Evolutionary conservation across 2,888 invertebrate species (phyloP).

Genomic region (Cartodere bifasciata): DNA sequence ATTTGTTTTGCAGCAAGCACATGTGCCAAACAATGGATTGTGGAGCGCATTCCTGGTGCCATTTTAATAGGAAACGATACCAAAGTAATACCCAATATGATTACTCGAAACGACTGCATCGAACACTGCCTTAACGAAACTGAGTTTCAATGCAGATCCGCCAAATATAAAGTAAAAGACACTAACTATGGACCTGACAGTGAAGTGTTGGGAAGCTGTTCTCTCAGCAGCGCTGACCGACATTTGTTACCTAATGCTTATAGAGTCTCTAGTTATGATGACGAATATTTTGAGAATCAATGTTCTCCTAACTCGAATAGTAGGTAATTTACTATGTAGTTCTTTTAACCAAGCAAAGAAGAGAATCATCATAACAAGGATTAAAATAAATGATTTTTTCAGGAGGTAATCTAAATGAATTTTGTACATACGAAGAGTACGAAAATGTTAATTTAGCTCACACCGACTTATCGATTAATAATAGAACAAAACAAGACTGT

Average conservation of each 20-base stretch:
- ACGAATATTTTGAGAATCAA: constrained; percentile 75
- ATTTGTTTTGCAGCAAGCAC: constrained; percentile 7
- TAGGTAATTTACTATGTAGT: too few relatives aligned
- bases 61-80: constrained; percentile 55
- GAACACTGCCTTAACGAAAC: constrained; percentile 44
- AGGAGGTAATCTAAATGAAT: too few relatives aligned
- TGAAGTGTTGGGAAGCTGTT: constrained; percentile 45
- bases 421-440: constrained; percentile 67
- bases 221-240: constrained; percentile 59
- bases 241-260: constrained; percentile 66
- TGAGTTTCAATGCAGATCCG: constrained; percentile 42
- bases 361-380: too few relatives aligned
- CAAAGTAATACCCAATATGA: constrained; percentile 44
- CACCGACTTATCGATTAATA: constrained; percentile 41
- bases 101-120: constrained; percentile 57
- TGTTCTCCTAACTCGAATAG: too few relatives aligned
- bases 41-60: constrained; percentile 65
- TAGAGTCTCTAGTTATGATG: constrained; percentile 57
- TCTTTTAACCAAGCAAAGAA: too few relatives aligned
- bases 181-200: constrained; percentile 11
- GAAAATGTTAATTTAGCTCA: constrained; percentile 55
- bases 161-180: constrained; percentile 35
- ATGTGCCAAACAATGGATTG: constrained; percentile 53
- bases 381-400: not conserved
- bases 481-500: constrained; percentile 42